Evolutionary conservation across 2,113 vertebrate genomes (phyloP), one percentile per base, ranked within the genome.

Genomic region (Equus quagga): DNA sequence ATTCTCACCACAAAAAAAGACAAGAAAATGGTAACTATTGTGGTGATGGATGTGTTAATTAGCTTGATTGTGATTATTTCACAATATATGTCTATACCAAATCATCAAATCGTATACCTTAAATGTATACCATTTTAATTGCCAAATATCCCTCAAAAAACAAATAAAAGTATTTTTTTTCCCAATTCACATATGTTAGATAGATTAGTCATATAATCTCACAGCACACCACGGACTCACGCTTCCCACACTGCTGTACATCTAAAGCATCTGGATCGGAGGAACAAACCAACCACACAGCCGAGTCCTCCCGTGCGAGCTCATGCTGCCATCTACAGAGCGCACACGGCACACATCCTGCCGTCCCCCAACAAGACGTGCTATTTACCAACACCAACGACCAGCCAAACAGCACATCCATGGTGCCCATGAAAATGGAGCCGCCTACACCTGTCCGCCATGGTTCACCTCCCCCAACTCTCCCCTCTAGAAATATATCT

Each of bases 191-290:
- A 0, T 7, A 33, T 14, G 56, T 79, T 28, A 19, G 5, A 54
- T 0, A 51, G 49, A 28, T 67, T 6, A n/a, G n/a, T 58, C 46
- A 21, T 7, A 0, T 15, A 1, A 31, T 18, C 56, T 73, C 65
- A 23, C 3, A 21, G 13, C 17, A 24, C 5, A 19, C 41, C 33
- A 26, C n/a, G 2, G 73, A n/a, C 58, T 36, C 26, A 13, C 0
- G 0, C 24, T 64, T 21, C 8, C 44, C 12, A 24, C 4, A 0
- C 4, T 7, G 49, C 46, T 0, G 4, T 2, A 4, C 28, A 26
- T 11, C 58, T 28, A 18, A 23, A 49, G 31, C 36, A 7, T 9
- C 86, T 36, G 44, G n/a, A 31, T 0, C 6, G 54, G 26, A 17
- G 51, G 15, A 36, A 65, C 8, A 28, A 46, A 58, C 31, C 11